Evolutionary conservation across 1,140 invertebrate genomes (phyloP), one percentile per base, ranked within the genome.

Genomic region (Heliconius hewitsoni): DNA sequence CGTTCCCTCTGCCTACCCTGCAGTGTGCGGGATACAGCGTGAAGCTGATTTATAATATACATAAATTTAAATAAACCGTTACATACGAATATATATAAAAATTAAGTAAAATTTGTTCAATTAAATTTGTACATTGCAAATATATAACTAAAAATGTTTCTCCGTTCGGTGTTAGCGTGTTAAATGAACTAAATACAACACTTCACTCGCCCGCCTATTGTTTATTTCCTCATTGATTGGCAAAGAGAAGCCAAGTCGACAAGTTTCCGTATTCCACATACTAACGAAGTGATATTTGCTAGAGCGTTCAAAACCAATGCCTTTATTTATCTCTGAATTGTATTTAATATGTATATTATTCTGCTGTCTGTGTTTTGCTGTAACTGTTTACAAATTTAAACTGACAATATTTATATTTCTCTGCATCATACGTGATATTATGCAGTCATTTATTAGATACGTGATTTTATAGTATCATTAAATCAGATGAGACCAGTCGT

Each of bases 211-310:
- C 50, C 74, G 23, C 3, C 60, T 66, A 37, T 75, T 66, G 74
- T 74, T 52, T 75, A 66, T 76, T 46, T 46, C 46, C 57, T 70
- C 74, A 76, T 70, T 76, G 60, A 76, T 76, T 76, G 57, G 57
- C 60, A 50, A 60, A 71, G 19, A 46, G 39, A 60, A 71, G 37
- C 74, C 19, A 42, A 46, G 60, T 66, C 39, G 39, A 76, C 60
- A 19, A 27, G 39, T 71, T 76, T 71, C 55, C 9, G 60, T 70
- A 30, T 42, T 76, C 57, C 37, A 39, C 39, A 39, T 46, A 60
- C 57, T 76, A 76, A 76, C 74, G 57, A 76, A 76, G 60, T n/a
- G 18, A 55, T 66, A 42, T 37, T 76, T 76, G 74, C 50, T 75
- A 42, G 27, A 39, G 37, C 74, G 16, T 30, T 55, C 50, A 19